Base-by-base conservation (phyloP, 2,888 invertebrate genomes). In the Ectemnius lituratus region DNA sequence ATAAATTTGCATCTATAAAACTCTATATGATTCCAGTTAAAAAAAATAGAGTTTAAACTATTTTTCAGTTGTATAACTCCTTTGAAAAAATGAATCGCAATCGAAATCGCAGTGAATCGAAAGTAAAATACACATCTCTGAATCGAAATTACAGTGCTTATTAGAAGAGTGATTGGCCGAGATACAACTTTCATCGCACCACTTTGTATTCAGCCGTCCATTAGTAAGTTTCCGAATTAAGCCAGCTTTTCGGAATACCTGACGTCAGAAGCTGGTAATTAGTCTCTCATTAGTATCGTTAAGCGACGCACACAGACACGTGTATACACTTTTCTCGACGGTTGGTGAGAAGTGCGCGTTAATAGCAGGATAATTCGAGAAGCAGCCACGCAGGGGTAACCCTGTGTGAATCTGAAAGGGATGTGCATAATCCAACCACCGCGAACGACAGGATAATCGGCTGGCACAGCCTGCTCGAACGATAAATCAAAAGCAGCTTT, bases 401-500 rank as follows among this genome's bases (percentile, higher is more conserved):
- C 62, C 70, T 58, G 28, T 45, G 37, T 58, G 28, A 57, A 20
- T 46, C 58, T 56, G 52, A 46, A 62, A 45, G 27, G 37, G 52
- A 58, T 59, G 57, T 14, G 52, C 59, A 67, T 62, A 57, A 52
- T 70, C 63, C 60, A 14, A 18, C 46, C 23, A 46, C 18, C 45
- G 13, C 8, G 67, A 45, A 57, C 46, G 47, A 59, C 58, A 56
- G 57, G 59, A 64, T 72, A 67, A 75, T 70, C 72, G 60, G 37
- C 57, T 58, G 63, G 49, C 47, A 37, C 37, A 37, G 61, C 27
- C 47, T 59, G 28, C 37, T 37, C 49, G 23, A 47, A 61, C 70
- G 72, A 83, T 83, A 82, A 83, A 83, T 82, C 79, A 82, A 76
- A 79, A 65, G 56, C 62, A 67, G 75, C 70, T 82, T 80, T 82